Evolutionary conservation across 2,797 vertebrate species (phyloP).

Genomic region (Phrynocephalus vlangalii): DNA sequence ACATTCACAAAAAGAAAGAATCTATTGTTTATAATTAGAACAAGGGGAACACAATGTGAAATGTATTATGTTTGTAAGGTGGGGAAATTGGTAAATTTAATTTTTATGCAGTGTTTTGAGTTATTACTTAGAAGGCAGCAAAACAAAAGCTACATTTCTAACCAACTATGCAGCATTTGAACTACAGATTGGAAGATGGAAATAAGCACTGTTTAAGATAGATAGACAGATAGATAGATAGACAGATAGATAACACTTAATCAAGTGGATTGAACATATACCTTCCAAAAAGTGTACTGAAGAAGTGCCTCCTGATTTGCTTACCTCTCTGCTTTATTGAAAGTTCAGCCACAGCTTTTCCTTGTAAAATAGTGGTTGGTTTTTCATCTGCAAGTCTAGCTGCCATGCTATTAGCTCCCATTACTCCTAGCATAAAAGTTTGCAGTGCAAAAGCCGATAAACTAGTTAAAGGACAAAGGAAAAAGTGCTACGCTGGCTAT

Average conservation of each 20-base stretch:
- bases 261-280: not conserved
- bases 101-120: not conserved
- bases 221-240: no score
- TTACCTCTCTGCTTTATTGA: constrained; percentile 53
- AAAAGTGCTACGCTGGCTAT: constrained; percentile 26
- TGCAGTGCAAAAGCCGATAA: constrained; percentile 46
- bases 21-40: not conserved
- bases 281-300: not conserved
- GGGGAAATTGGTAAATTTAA: not conserved
- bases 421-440: constrained; percentile 64
- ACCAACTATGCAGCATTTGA: not conserved
- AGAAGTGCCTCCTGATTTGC: constrained; percentile 1
- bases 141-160: not conserved
- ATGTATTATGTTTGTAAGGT: not conserved
- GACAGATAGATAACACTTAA: not conserved
- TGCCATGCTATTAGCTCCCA: constrained; percentile 44
- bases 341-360: constrained; percentile 36
- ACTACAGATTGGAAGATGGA: not conserved
- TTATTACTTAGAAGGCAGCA: not conserved
- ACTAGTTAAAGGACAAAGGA: not conserved
- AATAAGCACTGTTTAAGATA: not conserved
- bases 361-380: constrained; percentile 39
- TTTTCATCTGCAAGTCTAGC: constrained; percentile 58
- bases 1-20: not conserved
- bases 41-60: not conserved